Conservation (phyloP, 2,888 invertebrate genomes). For the Eupithecia subfuscata region DNA sequence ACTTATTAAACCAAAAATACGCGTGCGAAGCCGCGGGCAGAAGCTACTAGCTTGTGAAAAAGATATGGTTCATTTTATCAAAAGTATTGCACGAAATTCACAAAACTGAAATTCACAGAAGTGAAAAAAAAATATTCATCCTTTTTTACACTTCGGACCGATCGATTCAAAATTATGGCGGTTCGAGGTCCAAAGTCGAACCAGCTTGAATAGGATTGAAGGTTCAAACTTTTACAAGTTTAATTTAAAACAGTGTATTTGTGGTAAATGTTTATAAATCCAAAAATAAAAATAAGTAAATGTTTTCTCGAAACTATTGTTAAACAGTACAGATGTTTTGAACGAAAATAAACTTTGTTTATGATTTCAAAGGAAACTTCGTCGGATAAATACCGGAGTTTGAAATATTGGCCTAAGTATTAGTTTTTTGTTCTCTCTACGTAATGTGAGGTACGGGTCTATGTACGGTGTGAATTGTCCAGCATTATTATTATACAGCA, state of each 20-base stretch:
- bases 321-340: conserved; percentile 27
- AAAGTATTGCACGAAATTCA: too few relatives aligned
- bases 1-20: too few relatives aligned
- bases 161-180: background rate
- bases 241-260: background rate
- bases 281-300: conserved; percentile 6
- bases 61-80: too few relatives aligned
- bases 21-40: too few relatives aligned
- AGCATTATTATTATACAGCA: too few relatives aligned
- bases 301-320: conserved; percentile 26
- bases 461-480: too few relatives aligned
- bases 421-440: background rate
- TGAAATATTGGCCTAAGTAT: conserved; percentile 2
- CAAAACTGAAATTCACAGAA: too few relatives aligned
- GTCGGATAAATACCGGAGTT: background rate
- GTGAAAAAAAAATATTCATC: too few relatives aligned
- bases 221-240: background rate
- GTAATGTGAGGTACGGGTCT: too few relatives aligned
- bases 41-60: too few relatives aligned
- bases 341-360: conserved; percentile 22
- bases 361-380: conserved; percentile 18
- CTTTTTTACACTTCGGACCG: too few relatives aligned
- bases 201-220: background rate
- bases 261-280: conserved; percentile 18
- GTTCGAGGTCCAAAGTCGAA: background rate